Percentiles rank a stretch among this genome's conserved stretches.
Evolutionary conservation across 2,113 vertebrate species (phyloP).

Genomic region (Meleagris gallopavo): DNA sequence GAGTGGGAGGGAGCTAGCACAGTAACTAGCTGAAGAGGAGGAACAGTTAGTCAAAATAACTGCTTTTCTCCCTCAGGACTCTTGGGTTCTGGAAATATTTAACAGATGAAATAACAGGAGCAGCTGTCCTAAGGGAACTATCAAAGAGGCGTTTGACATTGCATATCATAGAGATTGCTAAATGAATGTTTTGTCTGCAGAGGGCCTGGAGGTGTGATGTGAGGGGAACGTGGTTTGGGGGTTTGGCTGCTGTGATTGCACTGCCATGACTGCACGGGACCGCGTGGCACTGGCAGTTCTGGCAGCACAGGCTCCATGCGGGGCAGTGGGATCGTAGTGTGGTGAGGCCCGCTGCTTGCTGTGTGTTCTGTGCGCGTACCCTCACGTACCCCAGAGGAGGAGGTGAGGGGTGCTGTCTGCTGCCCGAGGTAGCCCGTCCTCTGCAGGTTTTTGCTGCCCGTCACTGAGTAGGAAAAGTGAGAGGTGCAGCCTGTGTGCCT

Average conservation of each 20-base stretch:
- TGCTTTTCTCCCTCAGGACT: slow-evolving; percentile 53
- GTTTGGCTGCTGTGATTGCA: neutral
- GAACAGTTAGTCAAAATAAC: slow-evolving; percentile 73
- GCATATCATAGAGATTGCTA: neutral
- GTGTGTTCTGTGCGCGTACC: fast-evolving
- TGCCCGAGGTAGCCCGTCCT: fast-evolving
- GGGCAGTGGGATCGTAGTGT: no score
- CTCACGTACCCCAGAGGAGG: neutral
- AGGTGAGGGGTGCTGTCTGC: neutral
- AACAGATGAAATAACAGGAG: slow-evolving; percentile 56
- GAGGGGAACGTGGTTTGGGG: neutral
- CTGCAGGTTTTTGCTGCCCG: neutral
- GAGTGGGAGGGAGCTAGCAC: slow-evolving; percentile 69
- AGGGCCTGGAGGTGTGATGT: neutral
- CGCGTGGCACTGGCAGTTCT: fast-evolving
- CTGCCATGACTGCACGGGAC: neutral
- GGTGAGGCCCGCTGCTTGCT: fast-evolving
- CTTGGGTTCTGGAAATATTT: slow-evolving; percentile 54
- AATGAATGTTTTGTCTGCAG: slow-evolving; percentile 2
- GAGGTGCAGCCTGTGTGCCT: fast-evolving
- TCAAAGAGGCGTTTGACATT: slow-evolving; percentile 14
- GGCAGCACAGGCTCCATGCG: fast-evolving
- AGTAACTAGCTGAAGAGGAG: slow-evolving; percentile 66
- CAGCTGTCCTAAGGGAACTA: slow-evolving; percentile 36
- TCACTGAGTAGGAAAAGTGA: neutral